Evolutionary conservation across 2,888 invertebrate species (phyloP).

Genomic region (Papilio gigon): DNA sequence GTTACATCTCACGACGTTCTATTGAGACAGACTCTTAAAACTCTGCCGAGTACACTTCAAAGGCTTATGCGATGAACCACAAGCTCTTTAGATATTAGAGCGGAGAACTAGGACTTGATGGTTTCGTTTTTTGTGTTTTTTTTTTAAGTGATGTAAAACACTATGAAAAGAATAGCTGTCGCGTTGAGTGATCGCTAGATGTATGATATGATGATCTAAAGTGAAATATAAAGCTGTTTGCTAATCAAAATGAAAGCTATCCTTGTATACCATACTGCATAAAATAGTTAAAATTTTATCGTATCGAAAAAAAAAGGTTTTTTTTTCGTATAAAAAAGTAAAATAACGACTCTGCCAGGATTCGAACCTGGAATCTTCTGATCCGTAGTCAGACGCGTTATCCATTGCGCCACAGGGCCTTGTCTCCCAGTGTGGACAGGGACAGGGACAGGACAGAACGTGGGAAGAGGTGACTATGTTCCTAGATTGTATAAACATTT

Average conservation of each 20-base stretch:
- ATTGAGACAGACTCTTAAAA: constrained; percentile 53
- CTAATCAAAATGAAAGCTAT: too few species aligned
- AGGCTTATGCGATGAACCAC: constrained; percentile 37
- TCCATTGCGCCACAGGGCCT: constrained; percentile 85
- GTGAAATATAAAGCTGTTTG: too few species aligned
- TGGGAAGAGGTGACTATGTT: too few species aligned
- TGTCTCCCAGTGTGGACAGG: not conserved
- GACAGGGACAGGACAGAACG: too few species aligned
- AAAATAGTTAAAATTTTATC: too few species aligned
- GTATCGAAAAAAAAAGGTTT: too few species aligned
- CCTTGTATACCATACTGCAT: too few species aligned
- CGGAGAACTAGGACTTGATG: constrained; percentile 6
- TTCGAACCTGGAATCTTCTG: constrained; percentile 86
- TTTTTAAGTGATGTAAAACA: not conserved
- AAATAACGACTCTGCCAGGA: constrained; percentile 81
- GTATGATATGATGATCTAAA: too few species aligned
- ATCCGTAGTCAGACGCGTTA: constrained; percentile 88
- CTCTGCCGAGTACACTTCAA: constrained; percentile 41
- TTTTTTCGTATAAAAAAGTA: not conserved
- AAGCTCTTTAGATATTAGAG: constrained; percentile 38
- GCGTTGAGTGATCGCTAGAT: too few species aligned
- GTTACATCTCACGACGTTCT: constrained; percentile 59
- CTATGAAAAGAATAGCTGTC: too few species aligned
- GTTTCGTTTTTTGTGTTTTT: not conserved
- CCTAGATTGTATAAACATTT: not conserved